Evolutionary conservation across 2,113 vertebrate genomes (phyloP), one percentile per base, ranked within the genome.

Genomic region (Malurus alboscapulatus): DNA sequence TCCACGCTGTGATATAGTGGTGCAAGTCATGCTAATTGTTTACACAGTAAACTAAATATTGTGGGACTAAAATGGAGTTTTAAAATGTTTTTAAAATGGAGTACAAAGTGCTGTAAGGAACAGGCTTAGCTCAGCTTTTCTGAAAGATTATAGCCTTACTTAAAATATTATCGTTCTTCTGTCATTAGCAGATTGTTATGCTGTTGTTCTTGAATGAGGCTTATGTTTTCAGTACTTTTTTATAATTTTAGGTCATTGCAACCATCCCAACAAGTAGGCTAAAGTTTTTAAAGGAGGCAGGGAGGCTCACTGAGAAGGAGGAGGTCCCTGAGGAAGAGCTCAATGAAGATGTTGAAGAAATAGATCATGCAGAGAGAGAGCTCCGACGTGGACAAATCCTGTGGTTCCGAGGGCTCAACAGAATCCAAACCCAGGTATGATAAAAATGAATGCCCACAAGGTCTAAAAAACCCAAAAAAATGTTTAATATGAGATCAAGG

Each of bases 341-440:
- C 40, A 99, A 99, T 32, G 99, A 99, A 84, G 99, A 99, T 11
- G 98, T 98, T 42, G 99, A 99, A 92, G 99, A 99, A 96, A 99
- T 99, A 17, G 99, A 99, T 95, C 99, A 99, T 0, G 99, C 99
- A 1, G 99, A 99, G 96, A 97, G 99, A 83, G 99, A 99, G 93
- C 98, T 99, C 91, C 98, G 99, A 61, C 98, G 99, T 80, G 99
- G 99, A 69, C 99, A 99, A 97, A 99, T 99, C 94, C 98, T 99
- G 72, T 99, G 99, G 99, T 99, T 99, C 97, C 98, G 99, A 76
- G 99, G 99, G 26, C 98, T 99, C 74, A 99, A 99, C 94, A 98
- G 99, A 95, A 99, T 99, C 93, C 99, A 99, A 96, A 99, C 99
- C 54, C 99, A 99, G 99, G 99, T 99, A 98, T 95, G 97, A 57